Base-by-base conservation (phyloP, 1,140 invertebrate species). In the Procambarus clarkii region DNA sequence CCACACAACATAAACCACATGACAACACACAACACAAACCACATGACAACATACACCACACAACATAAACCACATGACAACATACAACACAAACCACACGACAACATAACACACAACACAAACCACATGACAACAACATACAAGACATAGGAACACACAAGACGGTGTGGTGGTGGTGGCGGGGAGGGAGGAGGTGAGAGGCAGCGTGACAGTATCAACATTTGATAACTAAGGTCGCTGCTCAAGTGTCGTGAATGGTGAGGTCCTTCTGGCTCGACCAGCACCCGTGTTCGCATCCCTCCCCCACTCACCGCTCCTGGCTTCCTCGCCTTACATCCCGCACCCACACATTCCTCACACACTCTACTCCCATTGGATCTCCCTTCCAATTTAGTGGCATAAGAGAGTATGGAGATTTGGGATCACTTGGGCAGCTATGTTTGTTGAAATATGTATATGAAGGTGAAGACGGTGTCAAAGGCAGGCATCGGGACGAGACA, bases 201-300 rank as follows among this genome's bases (percentile, higher is more conserved):
- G 69, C n/a, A 71, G 69, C 69, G 69, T 71, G 69, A n/a, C 69
- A 71, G 69, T 34, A 71, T 34, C 69, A 71, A n/a, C 21, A n/a
- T 24, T n/a, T 71, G 69, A 71, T 71, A 71, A 71, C 69, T 71
- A 11, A 71, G 69, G 69, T 18, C 69, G 21, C n/a, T 71, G 69
- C 24, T 71, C 69, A 24, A 71, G 69, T 71, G 69, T n/a, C 69
- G 69, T 71, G 69, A 71, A 71, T 71, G 69, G n/a, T 71, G n/a
- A 71, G 11, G 69, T 71, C n/a, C 69, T 71, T 71, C 21, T 71
- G n/a, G 69, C n/a, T n/a, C 18, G 69, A 18, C 69, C 21, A 71
- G 24, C 69, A 5, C 0, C 69, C 24, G 24, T 71, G 69, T 34
- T 71, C 69, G 24, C 69, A 21, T 24, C n/a, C 69, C 21, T 11